phyloP scores from a whole-genome alignment of 2,113 vertebrate genomes.

The Strigops habroptila region DNA sequence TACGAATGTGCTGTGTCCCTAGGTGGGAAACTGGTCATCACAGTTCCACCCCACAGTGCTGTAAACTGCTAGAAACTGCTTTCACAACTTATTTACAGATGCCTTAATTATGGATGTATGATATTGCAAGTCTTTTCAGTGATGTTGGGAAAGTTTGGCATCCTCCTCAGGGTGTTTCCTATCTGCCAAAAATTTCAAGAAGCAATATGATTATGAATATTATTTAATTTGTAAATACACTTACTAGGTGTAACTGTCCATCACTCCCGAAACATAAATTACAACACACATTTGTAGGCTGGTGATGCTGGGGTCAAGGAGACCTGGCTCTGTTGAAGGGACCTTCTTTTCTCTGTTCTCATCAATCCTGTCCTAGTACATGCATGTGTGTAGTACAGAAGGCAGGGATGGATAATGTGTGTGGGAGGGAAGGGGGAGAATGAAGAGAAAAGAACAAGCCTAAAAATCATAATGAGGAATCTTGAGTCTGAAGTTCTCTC shows the following conservation, averaged over 20 bases:
- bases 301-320: neutral
- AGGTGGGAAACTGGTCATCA: neutral
- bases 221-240: neutral
- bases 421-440: neutral
- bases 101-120: neutral
- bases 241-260: neutral
- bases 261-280: neutral
- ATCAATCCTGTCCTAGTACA: neutral
- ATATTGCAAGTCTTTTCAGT: neutral
- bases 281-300: neutral
- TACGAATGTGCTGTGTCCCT: neutral
- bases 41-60: neutral
- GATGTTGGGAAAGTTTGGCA: neutral
- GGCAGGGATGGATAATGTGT: neutral
- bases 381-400: neutral
- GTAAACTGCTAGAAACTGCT: neutral
- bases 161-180: neutral
- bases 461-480: neutral
- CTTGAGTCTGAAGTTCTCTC: neutral
- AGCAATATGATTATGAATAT: neutral
- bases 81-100: neutral
- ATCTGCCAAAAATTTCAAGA: neutral
- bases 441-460: neutral
- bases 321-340: neutral
- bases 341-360: neutral